These are phyloP conservation scores for Drosophila rubida DNA, from an alignment of 2,888 invertebrate genomes.

Conservation along the genomic window DNA sequence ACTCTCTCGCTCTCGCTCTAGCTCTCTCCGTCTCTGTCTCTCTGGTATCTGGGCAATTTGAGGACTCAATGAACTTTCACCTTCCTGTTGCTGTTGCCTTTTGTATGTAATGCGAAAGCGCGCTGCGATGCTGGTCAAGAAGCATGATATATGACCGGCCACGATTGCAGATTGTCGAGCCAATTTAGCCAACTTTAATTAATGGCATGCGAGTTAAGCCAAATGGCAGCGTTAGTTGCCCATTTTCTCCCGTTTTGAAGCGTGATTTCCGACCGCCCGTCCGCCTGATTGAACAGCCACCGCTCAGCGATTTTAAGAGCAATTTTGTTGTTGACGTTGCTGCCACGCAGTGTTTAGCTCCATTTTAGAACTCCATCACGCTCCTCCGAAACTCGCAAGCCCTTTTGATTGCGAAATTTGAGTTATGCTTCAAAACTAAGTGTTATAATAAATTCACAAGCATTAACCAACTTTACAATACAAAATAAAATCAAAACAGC, in stretches of 20 bases:
- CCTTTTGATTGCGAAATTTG: too few species aligned
- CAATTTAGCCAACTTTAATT: conserved; percentile 63
- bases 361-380: too few species aligned
- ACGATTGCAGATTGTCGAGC: conserved; percentile 39
- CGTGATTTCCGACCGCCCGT: not conserved
- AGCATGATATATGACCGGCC: conserved; percentile 29
- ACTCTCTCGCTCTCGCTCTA: too few species aligned
- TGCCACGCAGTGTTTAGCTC: too few species aligned
- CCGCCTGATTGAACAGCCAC: not conserved
- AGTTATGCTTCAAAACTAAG: too few species aligned
- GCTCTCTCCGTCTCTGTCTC: not conserved
- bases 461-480: too few species aligned
- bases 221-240: not conserved
- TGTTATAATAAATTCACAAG: too few species aligned
- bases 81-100: conserved; percentile 8
- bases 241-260: not conserved
- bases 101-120: not conserved
- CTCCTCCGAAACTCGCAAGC: too few species aligned
- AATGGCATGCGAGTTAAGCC: conserved; percentile 48
- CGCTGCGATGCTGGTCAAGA: conserved; percentile 2
- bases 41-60: conserved; percentile 14
- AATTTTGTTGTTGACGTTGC: too few species aligned
- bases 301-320: not conserved
- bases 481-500: too few species aligned
- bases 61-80: conserved; percentile 42